phyloP scores from a whole-genome alignment of 2,113 vertebrate genomes.

The Promerops cafer region DNA sequence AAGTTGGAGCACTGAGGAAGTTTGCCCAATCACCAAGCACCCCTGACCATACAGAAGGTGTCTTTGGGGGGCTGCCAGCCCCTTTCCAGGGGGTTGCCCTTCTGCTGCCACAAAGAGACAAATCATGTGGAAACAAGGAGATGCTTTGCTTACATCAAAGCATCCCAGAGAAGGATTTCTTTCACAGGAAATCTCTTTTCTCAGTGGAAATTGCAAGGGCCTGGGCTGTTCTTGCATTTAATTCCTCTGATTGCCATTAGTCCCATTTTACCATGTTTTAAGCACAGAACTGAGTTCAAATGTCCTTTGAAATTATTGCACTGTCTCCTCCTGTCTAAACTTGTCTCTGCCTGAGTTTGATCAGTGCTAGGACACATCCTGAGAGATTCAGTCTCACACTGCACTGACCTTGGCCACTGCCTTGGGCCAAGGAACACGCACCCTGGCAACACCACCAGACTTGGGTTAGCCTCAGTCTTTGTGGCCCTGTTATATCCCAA shows the following conservation, averaged over 20 bases:
- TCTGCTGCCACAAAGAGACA: background rate
- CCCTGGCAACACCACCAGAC: background rate
- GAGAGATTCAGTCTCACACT: background rate
- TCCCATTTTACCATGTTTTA: background rate
- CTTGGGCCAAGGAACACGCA: background rate
- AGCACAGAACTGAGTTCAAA: background rate
- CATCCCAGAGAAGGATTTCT: background rate
- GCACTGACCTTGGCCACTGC: background rate
- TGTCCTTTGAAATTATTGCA: background rate
- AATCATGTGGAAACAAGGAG: background rate
- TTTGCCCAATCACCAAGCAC: fast-evolving
- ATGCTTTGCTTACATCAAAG: background rate
- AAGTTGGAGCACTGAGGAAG: background rate
- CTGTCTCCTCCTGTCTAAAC: background rate
- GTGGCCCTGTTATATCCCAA: too few species aligned
- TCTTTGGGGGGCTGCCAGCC: background rate
- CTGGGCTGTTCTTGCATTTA: background rate
- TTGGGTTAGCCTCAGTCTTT: background rate
- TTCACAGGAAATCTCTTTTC: background rate
- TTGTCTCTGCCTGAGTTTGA: background rate
- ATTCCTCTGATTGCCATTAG: background rate
- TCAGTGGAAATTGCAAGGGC: background rate
- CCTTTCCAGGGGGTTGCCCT: background rate
- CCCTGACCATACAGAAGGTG: fast-evolving
- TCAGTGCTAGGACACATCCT: background rate